Conservation (phyloP, 2,797 vertebrate genomes). For the Anomalospiza imberbis region DNA sequence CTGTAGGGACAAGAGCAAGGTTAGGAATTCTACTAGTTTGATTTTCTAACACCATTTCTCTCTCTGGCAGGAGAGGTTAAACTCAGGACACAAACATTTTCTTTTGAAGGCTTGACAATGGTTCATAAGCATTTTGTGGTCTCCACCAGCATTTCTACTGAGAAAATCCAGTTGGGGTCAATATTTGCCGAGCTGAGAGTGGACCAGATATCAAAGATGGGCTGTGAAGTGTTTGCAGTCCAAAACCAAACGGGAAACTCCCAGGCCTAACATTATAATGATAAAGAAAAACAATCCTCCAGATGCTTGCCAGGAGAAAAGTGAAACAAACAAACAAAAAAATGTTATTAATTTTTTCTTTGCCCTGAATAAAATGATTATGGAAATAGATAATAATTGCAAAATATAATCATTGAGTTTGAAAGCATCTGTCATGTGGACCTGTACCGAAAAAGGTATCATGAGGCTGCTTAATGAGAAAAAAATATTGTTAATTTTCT, state of each 20-base stretch:
- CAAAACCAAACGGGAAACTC: neutral
- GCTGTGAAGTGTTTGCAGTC: neutral
- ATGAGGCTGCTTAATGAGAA: neutral
- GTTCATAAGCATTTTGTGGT: neutral
- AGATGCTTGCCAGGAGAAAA: neutral
- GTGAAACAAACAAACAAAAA: neutral
- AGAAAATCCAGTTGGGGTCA: neutral
- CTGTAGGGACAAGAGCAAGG: neutral
- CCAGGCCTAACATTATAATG: neutral
- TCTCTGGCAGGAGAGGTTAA: neutral
- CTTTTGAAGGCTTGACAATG: neutral
- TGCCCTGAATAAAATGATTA: neutral
- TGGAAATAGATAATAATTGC: neutral
- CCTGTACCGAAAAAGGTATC: neutral
- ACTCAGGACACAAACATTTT: neutral
- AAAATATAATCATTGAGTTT: neutral
- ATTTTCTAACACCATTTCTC: neutral
- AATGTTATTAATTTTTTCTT: neutral
- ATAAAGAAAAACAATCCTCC: neutral
- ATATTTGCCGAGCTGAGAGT: slow-evolving; percentile 3
- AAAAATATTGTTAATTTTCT: neutral
- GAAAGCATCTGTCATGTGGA: neutral
- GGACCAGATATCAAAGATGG: neutral
- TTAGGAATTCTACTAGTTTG: neutral
- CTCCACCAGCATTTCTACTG: neutral